phyloP scores from a whole-genome alignment of 2,888 invertebrate species.

The Pardosa pseudoannulata region DNA sequence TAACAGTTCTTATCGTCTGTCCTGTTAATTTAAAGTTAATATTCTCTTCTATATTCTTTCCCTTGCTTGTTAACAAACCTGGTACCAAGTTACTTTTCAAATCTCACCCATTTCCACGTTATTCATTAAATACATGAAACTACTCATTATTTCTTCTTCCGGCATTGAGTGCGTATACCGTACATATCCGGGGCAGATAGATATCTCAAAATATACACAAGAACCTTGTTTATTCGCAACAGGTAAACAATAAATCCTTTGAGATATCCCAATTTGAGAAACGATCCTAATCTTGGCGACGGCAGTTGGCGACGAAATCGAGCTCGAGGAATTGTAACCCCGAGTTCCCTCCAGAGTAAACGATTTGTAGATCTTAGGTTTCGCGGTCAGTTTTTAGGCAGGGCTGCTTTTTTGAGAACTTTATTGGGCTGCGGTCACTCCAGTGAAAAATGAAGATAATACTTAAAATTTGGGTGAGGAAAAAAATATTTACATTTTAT shows the following conservation, averaged over 20 bases:
- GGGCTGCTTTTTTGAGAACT: conserved; percentile 10
- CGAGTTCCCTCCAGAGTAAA: neutral
- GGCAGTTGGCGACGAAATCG: neutral
- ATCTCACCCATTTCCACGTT: too few species aligned
- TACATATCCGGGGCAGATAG: neutral
- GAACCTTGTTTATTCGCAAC: neutral
- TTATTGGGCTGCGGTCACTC: neutral
- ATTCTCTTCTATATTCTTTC: too few species aligned
- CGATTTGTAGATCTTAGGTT: conserved; percentile 5
- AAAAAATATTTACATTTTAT: neutral
- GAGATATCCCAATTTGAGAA: neutral
- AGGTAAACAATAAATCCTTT: neutral
- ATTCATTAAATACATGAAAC: neutral
- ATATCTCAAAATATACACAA: neutral
- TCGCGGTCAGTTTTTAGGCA: conserved; percentile 17
- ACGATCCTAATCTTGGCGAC: neutral
- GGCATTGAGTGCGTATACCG: neutral
- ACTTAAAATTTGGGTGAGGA: neutral
- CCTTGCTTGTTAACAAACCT: too few species aligned
- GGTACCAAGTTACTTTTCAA: too few species aligned
- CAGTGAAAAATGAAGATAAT: neutral
- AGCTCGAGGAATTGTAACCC: neutral
- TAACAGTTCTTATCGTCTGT: too few species aligned
- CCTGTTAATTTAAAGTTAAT: too few species aligned
- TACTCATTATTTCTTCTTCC: neutral